phyloP scores from a whole-genome alignment of 2,888 invertebrate species.

The Zaprionus bogoriensis region DNA sequence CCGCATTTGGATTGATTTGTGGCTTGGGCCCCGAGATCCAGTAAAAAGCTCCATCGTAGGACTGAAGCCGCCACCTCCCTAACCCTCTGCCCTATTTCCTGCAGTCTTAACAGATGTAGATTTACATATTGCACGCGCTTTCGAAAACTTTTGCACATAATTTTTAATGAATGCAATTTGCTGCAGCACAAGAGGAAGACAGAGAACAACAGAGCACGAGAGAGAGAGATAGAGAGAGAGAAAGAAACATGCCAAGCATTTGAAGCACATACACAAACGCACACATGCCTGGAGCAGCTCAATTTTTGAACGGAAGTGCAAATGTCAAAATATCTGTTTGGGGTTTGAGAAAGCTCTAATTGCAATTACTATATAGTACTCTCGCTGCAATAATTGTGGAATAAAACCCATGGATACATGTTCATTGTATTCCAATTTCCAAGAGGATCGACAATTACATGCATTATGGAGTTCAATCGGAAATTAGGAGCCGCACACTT shows the following conservation, averaged over 20 bases:
- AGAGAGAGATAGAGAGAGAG: too few relatives aligned
- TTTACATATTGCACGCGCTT: conserved; percentile 41
- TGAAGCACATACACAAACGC: background rate
- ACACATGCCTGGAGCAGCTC: background rate
- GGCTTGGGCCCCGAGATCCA: conserved; percentile 60
- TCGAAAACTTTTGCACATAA: conserved; percentile 11
- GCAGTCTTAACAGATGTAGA: conserved; percentile 33
- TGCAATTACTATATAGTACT: too few relatives aligned
- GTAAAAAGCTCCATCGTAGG: conserved; percentile 25
- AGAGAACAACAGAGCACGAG: conserved; percentile 55
- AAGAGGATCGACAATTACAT: too few relatives aligned
- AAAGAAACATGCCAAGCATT: conserved; percentile 16
- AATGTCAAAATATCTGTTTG: too few relatives aligned
- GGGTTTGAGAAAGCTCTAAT: too few relatives aligned
- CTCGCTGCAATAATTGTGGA: too few relatives aligned
- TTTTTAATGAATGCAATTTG: conserved; percentile 47
- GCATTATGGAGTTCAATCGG: too few relatives aligned
- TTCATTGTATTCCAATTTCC: too few relatives aligned
- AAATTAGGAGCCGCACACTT: too few relatives aligned
- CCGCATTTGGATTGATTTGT: conserved; percentile 83
- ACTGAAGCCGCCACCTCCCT: background rate
- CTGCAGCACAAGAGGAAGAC: background rate
- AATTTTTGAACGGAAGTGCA: conserved; percentile 1
- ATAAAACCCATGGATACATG: too few relatives aligned
- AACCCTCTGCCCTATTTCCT: background rate